Evolutionary conservation across 1,140 invertebrate genomes (phyloP), one percentile per base, ranked within the genome.

Genomic region (Camponotus floridanus): DNA sequence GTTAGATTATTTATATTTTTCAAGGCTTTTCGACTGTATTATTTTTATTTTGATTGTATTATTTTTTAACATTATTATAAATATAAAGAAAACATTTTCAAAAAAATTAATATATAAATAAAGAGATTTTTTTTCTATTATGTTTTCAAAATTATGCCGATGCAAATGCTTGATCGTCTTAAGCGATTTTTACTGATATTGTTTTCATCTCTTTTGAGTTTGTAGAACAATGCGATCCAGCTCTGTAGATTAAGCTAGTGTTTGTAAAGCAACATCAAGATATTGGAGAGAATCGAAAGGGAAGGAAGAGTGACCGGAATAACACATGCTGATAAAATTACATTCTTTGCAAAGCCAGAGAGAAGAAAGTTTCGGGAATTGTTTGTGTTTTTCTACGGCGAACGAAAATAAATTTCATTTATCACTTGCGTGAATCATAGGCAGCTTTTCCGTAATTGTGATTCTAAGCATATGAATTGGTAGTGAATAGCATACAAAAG

Each of bases 391-490:
- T 31, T 48, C 18, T 42, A n/a, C 1, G 36, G 5, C 18, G 13
- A 26, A 9, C 26, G 31, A 45, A 62, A n/a, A 21, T 64, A 61
- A 70, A 80, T 85, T 87, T 88, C 85, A 87, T 91, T 91, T 90
- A 85, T 88, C 71, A 88, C 70, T 18, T 65, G 13, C 9, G 6
- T 26, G 39, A 64, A 61, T 15, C 74, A 1, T 0, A 65, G 36
- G 21, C 61, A 78, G 18, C 45, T 39, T 5, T 59, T 21, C 21
- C 15, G 61, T 70, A 70, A 74, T 13, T 21, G 59, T 4, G 31
- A n/a, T 18, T 1, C 11, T 21, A 36, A 70, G 13, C 33, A 11
- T 6, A 15, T 11, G 48, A 26, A 26, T 0, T 15, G 11, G 18
- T 39, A 36, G n/a, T 13, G 13, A 76, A 64, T 36, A 8, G 59